Conservation (phyloP, 1,140 invertebrate genomes). For the Bombus sylvicola region DNA sequence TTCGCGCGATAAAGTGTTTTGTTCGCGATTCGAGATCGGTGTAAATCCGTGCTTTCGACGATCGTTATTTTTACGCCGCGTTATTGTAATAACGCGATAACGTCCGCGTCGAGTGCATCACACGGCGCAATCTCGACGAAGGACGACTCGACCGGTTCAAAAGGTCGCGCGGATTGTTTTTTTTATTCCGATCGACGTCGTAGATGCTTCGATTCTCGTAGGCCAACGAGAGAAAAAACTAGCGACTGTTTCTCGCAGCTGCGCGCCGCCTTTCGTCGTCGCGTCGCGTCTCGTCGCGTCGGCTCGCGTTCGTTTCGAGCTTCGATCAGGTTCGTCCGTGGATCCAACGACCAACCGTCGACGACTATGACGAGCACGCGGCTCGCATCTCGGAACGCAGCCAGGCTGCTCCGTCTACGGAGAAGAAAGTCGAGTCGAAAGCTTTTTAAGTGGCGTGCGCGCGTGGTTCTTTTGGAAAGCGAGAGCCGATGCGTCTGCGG, state of each 20-base stretch:
- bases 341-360: too few species aligned
- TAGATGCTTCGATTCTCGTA: too few species aligned
- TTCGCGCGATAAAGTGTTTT: background rate
- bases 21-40: conserved; percentile 2
- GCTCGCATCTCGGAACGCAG: background rate
- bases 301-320: background rate
- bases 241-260: too few species aligned
- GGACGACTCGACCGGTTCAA: conserved; percentile 32
- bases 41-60: background rate
- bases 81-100: conserved; percentile 26
- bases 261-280: background rate
- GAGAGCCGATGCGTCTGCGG: conserved; percentile 23
- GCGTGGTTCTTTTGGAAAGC: conserved; percentile 52
- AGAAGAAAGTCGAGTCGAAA: conserved; percentile 24
- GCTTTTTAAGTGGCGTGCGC: conserved; percentile 50
- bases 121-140: conserved; percentile 24
- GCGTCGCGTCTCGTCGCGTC: background rate
- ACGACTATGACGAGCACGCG: too few species aligned
- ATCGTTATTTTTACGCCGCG: conserved; percentile 23
- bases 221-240: too few species aligned
- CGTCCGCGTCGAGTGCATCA: conserved; percentile 22
- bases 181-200: background rate
- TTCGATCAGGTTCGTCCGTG: too few species aligned
- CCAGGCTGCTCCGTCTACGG: too few species aligned
- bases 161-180: conserved; percentile 7